Evolutionary conservation across 1,140 invertebrate genomes (phyloP).

Genomic region (Pachypsylla venusta): DNA sequence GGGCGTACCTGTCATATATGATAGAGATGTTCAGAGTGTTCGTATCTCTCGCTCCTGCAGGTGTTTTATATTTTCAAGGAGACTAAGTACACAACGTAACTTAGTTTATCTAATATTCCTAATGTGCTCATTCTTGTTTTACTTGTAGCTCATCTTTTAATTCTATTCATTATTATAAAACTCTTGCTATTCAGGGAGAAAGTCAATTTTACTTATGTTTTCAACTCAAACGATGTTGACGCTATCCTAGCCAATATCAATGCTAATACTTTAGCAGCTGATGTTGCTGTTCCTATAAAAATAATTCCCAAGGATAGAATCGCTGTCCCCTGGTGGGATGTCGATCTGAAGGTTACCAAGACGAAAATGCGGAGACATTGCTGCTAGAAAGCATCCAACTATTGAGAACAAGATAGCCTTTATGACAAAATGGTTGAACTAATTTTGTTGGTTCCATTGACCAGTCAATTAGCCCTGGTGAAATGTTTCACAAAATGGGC

Average conservation of each 20-base stretch:
- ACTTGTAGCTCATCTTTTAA: no score
- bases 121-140: no score
- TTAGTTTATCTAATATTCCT: no score
- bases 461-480: not conserved
- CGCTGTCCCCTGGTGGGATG: not conserved
- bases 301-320: not conserved
- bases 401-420: not conserved
- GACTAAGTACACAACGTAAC: no score
- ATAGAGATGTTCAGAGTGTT: no score
- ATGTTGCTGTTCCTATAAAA: not conserved
- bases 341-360: not conserved
- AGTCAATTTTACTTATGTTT: not conserved
- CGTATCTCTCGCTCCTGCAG: no score
- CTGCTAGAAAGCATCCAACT: not conserved
- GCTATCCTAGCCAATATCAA: not conserved
- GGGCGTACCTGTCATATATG: no score
- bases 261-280: not conserved
- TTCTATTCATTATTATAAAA: no score
- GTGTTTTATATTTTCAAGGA: no score
- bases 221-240: not conserved
- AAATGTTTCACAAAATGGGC: not conserved
- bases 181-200: not conserved
- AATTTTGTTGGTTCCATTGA: not conserved
- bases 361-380: not conserved
- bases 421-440: not conserved